A percentile compares a stretch with the other conserved stretches of the same genome.
Evolutionary conservation across 2,797 vertebrate species (phyloP).

Genomic region (Psittacula echo): DNA sequence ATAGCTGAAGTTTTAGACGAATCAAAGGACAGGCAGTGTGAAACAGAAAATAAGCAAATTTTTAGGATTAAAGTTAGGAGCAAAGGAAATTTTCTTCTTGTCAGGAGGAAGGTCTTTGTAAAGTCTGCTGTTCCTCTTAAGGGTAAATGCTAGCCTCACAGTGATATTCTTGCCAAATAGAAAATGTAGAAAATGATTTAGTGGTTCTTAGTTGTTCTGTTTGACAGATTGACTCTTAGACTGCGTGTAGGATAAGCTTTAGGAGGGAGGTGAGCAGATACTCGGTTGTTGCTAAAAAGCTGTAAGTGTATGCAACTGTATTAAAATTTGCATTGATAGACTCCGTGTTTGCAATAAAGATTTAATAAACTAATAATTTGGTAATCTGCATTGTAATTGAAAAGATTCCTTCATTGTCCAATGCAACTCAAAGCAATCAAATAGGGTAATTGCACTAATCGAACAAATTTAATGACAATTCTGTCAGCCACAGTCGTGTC

Average conservation of each 20-base stretch:
- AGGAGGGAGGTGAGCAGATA: background rate
- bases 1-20: background rate
- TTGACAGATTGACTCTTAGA: background rate
- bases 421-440: background rate
- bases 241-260: background rate
- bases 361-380: background rate
- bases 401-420: background rate
- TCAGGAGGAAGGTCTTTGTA: background rate
- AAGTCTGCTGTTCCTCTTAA: background rate
- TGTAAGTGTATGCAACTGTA: background rate
- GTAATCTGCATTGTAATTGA: background rate
- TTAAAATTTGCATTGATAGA: background rate
- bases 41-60: background rate
- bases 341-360: background rate
- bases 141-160: background rate
- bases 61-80: background rate
- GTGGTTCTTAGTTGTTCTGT: background rate
- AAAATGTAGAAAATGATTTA: background rate
- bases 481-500: background rate
- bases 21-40: background rate
- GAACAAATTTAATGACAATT: background rate
- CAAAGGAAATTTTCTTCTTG: background rate
- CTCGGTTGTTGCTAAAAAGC: background rate
- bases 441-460: background rate
- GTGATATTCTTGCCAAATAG: background rate